A percentile compares a stretch with the other conserved stretches of the same genome.
These are phyloP conservation scores for Podargus strigoides DNA, from an alignment of 2,797 vertebrate genomes.

Conservation along the genomic window DNA sequence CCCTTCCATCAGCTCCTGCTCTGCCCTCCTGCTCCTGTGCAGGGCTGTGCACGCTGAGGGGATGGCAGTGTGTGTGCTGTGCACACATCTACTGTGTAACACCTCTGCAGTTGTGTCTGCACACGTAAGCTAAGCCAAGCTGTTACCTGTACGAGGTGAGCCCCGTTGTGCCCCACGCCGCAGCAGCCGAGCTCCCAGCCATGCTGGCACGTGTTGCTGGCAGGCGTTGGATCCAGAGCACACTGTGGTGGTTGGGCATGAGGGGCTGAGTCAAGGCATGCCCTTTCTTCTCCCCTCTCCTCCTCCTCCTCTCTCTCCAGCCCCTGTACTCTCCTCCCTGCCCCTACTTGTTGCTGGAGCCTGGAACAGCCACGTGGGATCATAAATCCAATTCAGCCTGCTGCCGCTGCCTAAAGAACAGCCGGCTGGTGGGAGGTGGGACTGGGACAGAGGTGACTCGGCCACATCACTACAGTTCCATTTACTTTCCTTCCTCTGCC, in stretches of 20 bases:
- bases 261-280: neutral
- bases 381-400: neutral
- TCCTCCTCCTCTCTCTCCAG: neutral
- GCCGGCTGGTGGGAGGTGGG: neutral
- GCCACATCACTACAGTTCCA: neutral
- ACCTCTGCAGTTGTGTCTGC: neutral
- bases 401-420: neutral
- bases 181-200: neutral
- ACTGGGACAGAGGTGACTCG: neutral
- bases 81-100: accelerated
- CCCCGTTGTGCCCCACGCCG: accelerated
- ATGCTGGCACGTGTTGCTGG: accelerated
- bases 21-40: accelerated
- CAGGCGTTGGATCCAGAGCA: neutral
- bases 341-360: neutral
- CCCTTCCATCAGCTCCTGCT: accelerated
- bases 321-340: neutral
- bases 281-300: neutral
- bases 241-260: neutral
- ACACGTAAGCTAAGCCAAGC: accelerated
- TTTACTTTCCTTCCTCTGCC: neutral
- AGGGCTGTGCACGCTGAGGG: too few species aligned
- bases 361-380: neutral
- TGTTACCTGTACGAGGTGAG: neutral
- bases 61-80: neutral